These are phyloP conservation scores for Acanthiza pusilla DNA, from an alignment of 2,797 vertebrate species.

Conservation along the genomic window DNA sequence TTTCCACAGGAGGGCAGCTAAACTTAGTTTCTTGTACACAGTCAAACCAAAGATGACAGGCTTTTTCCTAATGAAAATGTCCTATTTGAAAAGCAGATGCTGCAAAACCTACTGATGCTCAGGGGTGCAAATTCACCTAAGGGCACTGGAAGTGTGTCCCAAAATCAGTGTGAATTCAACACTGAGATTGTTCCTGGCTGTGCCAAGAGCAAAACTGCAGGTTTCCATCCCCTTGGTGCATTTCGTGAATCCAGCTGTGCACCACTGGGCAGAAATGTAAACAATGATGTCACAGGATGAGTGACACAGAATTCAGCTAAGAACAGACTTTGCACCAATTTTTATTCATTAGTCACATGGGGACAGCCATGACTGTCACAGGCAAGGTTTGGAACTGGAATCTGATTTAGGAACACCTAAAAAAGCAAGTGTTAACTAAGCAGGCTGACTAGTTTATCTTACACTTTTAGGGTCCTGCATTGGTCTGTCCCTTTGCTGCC, in stretches of 20 bases:
- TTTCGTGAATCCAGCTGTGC: neutral
- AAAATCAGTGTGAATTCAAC: neutral
- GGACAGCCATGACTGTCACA: neutral
- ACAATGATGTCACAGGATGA: neutral
- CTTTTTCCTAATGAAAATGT: neutral
- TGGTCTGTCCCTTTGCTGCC: neutral
- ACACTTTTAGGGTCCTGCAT: neutral
- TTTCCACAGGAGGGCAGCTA: constrained; percentile 75
- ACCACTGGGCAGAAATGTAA: neutral
- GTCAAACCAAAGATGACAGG: neutral
- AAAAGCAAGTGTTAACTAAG: neutral
- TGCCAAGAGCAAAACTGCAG: neutral
- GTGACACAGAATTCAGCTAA: neutral
- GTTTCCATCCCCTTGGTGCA: neutral
- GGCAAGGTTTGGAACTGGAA: neutral
- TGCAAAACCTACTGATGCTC: neutral
- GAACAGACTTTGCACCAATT: neutral
- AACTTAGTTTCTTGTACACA: constrained; percentile 6
- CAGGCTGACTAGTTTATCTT: neutral
- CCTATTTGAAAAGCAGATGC: neutral
- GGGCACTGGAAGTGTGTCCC: neutral
- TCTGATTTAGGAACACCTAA: neutral
- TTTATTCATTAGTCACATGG: neutral
- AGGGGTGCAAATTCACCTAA: neutral
- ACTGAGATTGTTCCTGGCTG: neutral